These are phyloP conservation scores for Gadus chalcogrammus DNA, from an alignment of 2,113 vertebrate species.

Conservation along the genomic window DNA sequence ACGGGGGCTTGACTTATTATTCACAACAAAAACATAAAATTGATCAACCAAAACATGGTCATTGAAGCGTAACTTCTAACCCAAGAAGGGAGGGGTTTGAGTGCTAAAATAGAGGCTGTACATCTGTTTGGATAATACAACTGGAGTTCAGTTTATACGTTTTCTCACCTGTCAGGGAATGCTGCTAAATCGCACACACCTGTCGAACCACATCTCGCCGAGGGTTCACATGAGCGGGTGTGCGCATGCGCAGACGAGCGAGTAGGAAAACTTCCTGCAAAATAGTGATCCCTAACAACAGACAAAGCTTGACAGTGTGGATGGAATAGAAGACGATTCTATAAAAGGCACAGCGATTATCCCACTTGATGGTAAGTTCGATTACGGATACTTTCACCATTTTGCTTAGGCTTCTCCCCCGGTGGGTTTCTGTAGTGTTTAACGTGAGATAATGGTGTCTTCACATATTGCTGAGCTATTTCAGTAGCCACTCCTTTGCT, in stretches of 20 bases:
- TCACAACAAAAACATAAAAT: neutral
- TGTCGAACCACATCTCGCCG: slow-evolving; percentile 18
- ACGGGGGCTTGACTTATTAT: neutral
- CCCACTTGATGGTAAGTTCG: slow-evolving; percentile 65
- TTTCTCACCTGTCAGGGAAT: no score
- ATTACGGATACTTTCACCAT: neutral
- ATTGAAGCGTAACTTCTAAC: neutral
- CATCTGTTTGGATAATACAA: no score
- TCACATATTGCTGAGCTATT: slow-evolving; percentile 46
- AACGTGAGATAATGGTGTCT: slow-evolving; percentile 22
- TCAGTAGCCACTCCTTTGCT: slow-evolving; percentile 34
- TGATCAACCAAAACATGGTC: neutral
- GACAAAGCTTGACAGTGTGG: slow-evolving; percentile 61
- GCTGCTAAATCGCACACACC: slow-evolving; percentile 20
- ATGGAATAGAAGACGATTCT: slow-evolving; percentile 32
- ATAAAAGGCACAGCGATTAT: slow-evolving; percentile 21
- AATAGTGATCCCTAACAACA: slow-evolving; percentile 74
- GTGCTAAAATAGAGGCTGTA: no score
- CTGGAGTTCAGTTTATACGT: no score
- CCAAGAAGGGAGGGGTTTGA: no score
- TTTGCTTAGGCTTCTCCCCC: neutral
- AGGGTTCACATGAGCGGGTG: neutral
- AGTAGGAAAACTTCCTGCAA: slow-evolving; percentile 64
- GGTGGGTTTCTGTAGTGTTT: neutral
- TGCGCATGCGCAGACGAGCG: neutral